Percentiles rank a stretch among this genome's conserved stretches.
Conservation (phyloP, 2,888 invertebrate species). For the Didymodactylos carnosus region DNA sequence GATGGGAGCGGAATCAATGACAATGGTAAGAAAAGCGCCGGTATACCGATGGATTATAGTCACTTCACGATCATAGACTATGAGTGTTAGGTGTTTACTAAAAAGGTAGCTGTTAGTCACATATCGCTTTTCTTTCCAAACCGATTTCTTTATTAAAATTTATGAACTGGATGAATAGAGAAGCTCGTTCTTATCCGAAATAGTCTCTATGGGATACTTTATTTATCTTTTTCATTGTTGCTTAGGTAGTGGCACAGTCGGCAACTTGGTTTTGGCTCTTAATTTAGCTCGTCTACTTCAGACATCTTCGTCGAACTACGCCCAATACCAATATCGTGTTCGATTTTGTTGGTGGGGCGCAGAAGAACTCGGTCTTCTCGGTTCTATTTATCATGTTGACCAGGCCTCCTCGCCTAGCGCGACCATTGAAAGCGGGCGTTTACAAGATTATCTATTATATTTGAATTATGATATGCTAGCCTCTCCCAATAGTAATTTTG, state of each 20-base stretch:
- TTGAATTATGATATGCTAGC: background rate
- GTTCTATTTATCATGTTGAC: background rate
- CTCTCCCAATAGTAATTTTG: background rate
- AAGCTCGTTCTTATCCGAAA: no score
- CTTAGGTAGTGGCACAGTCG: background rate
- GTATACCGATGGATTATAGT: no score
- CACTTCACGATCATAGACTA: no score
- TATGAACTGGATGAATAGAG: no score
- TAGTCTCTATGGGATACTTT: no score
- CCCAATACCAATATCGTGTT: background rate
- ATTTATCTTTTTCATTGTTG: background rate
- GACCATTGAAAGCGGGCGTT: background rate
- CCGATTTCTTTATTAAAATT: no score
- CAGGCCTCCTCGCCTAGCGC: background rate
- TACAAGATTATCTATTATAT: background rate
- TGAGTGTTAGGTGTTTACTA: no score
- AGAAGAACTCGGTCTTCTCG: background rate
- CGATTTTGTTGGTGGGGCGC: background rate
- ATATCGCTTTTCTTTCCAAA: no score
- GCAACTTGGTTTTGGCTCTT: background rate
- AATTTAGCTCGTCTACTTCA: background rate
- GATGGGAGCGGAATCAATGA: background rate
- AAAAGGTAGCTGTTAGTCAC: no score
- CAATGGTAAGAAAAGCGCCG: background rate
- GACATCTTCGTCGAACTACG: background rate